Evolutionary conservation across 1,140 invertebrate genomes (phyloP), one percentile per base, ranked within the genome.

Genomic region (Zaprionus lachaisei): DNA sequence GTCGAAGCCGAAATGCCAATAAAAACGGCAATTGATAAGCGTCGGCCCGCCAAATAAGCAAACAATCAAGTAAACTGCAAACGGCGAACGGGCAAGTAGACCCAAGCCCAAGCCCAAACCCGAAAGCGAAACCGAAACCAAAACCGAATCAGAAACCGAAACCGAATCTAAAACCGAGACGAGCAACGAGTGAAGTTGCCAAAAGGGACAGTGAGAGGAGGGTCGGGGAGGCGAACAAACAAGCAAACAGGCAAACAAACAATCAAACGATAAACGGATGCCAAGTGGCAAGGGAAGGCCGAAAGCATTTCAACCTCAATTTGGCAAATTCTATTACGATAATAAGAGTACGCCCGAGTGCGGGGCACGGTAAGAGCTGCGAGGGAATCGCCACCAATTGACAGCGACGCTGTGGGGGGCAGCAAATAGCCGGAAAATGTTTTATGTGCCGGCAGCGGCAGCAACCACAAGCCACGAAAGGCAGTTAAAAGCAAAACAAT

Each of bases 271-370:
- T 87, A 87, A 87, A 87, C 84, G 84, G 84, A 79, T 87, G 84
- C 84, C 84, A 87, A 81, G 82, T 75, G 76, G 65, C 60, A 67
- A 73, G 71, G 44, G 65, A 71, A 64, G 73, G 47, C 57, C 57
- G 65, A 77, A 81, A 81, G 85, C 71, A 92, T 92, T 92, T 92
- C 91, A 92, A 92, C 91, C 91, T 92, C 91, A 92, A 92, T 92
- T 92, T 91, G 91, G 81, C 86, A 91, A 92, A 92, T 92, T 92
- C 91, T 92, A 92, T 92, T 92, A 92, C 84, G 84, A 89, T 89
- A 89, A 89, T 89, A 90, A 85, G 81, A 77, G 85, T 58, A 62
- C 24, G 44, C 64, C 60, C 57, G 28, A 11, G 28, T 58, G 26
- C 49, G 47, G n/a, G 41, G 24, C 7, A 37, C 11, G 26, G 24